phyloP scores from a whole-genome alignment of 2,797 vertebrate species.

The Eleutherodactylus coqui region DNA sequence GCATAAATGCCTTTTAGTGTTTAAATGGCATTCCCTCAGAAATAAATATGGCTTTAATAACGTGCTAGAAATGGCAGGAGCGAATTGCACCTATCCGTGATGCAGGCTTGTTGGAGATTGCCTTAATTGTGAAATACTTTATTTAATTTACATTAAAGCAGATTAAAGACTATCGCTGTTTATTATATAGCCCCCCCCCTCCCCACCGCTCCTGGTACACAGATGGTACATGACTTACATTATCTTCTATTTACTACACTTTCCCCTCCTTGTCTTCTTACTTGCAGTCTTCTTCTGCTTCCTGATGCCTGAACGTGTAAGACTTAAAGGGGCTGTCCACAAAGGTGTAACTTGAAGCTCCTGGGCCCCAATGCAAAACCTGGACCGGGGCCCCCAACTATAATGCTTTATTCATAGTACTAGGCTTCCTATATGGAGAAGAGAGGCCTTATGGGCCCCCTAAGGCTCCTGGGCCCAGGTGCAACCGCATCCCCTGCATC shows the following conservation, averaged over 20 bases:
- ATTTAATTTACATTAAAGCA: slow-evolving; percentile 17
- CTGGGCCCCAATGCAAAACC: too few relatives aligned
- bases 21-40: slow-evolving; percentile 22
- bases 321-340: too few relatives aligned
- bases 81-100: not conserved
- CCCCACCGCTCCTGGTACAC: not conserved
- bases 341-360: too few relatives aligned
- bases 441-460: too few relatives aligned
- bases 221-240: not conserved
- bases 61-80: not conserved
- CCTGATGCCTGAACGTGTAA: not conserved
- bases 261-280: not conserved
- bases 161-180: not conserved
- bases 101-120: slow-evolving; percentile 13
- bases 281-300: not conserved
- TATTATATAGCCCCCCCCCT: not conserved
- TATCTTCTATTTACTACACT: not conserved
- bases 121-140: not conserved
- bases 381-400: too few relatives aligned
- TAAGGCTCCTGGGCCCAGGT: too few relatives aligned
- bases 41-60: slow-evolving; percentile 47
- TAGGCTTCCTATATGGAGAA: too few relatives aligned
- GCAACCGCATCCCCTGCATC: too few relatives aligned
- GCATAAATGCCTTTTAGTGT: slow-evolving; percentile 50
- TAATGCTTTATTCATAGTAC: too few relatives aligned